phyloP scores from a whole-genome alignment of 2,888 invertebrate genomes.

The Cinara cedri region DNA sequence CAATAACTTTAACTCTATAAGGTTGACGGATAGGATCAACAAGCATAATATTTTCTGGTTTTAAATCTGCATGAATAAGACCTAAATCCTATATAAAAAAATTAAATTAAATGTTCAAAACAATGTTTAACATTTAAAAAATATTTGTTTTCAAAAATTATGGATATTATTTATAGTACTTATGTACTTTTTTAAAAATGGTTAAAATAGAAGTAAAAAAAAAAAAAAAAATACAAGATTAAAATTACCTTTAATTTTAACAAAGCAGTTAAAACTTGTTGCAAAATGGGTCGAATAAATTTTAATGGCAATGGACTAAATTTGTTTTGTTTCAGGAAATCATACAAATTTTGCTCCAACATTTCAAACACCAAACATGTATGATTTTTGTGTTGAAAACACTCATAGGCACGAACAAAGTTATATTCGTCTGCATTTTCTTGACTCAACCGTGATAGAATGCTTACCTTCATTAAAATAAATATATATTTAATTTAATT shows the following conservation, averaged over 20 bases:
- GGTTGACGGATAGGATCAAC: constrained; percentile 98
- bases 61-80: constrained; percentile 98
- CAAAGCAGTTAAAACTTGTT: constrained; percentile 89
- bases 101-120: constrained; percentile 58
- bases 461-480: constrained; percentile 72
- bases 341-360: constrained; percentile 99
- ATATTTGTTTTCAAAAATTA: too few relatives aligned
- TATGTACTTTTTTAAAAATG: background rate
- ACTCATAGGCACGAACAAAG: constrained; percentile 99
- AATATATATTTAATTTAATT: background rate
- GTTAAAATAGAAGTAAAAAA: background rate
- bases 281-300: constrained; percentile 97
- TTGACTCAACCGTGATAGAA: constrained; percentile 89
- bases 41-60: constrained; percentile 99
- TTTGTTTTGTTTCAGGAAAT: constrained; percentile 99
- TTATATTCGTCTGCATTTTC: constrained; percentile 99
- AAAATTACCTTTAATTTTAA: constrained; percentile 79
- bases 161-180: too few relatives aligned
- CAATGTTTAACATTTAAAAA: background rate
- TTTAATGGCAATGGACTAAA: constrained; percentile 98
- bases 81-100: constrained; percentile 83
- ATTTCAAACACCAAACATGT: constrained; percentile 99
- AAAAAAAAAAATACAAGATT: background rate
- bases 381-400: constrained; percentile 99
- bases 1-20: constrained; percentile 98